Evolutionary conservation across 2,113 vertebrate species (phyloP).

Genomic region (Ursus arctos): DNA sequence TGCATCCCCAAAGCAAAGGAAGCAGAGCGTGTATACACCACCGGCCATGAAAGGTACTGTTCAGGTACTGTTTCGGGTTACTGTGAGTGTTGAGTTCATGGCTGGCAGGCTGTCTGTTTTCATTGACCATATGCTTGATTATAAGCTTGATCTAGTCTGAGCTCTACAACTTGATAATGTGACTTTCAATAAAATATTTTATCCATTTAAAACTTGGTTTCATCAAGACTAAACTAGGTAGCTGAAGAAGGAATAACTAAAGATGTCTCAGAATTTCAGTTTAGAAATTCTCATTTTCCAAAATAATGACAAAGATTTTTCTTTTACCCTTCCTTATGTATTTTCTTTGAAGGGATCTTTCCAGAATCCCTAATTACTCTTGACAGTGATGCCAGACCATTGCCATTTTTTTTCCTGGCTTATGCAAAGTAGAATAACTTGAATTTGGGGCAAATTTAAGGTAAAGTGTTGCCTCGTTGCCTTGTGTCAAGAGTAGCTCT

Average conservation of each 20-base stretch:
- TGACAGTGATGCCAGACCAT: neutral
- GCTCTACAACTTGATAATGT: neutral
- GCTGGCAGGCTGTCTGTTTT: accelerated
- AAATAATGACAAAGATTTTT: neutral
- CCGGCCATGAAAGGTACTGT: conserved; percentile 95
- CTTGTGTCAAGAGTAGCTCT: neutral
- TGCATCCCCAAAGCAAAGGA: conserved; percentile 92
- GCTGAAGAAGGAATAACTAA: neutral
- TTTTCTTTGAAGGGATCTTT: conserved; percentile 1
- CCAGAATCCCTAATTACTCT: neutral
- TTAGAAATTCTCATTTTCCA: conserved; percentile 16
- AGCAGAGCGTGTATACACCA: conserved; percentile 92
- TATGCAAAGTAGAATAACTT: neutral
- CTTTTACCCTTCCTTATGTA: neutral
- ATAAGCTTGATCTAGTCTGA: neutral
- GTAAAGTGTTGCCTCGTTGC: neutral
- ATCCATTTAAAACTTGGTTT: neutral
- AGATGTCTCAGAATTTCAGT: conserved; percentile 9
- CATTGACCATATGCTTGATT: neutral
- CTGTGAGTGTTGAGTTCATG: neutral
- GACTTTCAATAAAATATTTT: neutral
- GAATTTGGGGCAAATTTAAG: neutral
- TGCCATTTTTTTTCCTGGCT: neutral
- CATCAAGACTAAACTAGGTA: neutral
- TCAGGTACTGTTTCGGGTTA: conserved; percentile 71